A percentile compares a stretch with the other conserved stretches of the same genome.
phyloP scores from a whole-genome alignment of 2,113 vertebrate species.

The Bujurquina vittata region DNA sequence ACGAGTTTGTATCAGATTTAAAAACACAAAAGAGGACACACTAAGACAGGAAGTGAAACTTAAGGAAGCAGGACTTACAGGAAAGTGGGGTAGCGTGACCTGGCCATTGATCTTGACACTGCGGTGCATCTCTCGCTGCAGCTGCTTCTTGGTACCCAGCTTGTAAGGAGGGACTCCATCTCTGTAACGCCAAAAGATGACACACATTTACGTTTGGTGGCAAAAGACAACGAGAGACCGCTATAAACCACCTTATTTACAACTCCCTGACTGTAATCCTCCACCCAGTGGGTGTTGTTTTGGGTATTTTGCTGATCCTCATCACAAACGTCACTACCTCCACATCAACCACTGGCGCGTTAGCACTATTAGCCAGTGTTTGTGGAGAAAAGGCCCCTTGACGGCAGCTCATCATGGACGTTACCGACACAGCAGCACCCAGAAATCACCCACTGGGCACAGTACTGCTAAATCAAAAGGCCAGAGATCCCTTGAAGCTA shows the following conservation, averaged over 20 bases:
- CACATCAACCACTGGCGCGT: conserved; percentile 24
- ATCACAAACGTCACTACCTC: not conserved
- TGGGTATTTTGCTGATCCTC: not conserved
- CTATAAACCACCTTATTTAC: not conserved
- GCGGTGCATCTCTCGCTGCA: conserved; percentile 94
- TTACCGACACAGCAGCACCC: conserved; percentile 55
- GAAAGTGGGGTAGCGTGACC: conserved; percentile 96
- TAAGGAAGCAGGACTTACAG: conserved; percentile 86
- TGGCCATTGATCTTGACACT: conserved; percentile 96
- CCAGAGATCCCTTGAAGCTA: conserved; percentile 54
- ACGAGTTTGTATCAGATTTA: conserved; percentile 52
- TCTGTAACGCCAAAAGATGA: conserved; percentile 70
- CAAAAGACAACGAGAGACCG: not conserved
- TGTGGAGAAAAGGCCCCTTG: conserved; percentile 15
- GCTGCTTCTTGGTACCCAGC: conserved; percentile 92
- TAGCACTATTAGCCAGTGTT: conserved; percentile 50
- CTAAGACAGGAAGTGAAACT: conserved; percentile 70
- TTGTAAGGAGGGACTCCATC: conserved; percentile 95
- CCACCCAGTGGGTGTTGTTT: not conserved
- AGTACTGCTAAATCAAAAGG: conserved; percentile 68
- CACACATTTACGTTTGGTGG: not conserved
- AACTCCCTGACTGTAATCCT: not conserved
- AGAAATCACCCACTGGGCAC: conserved; percentile 50
- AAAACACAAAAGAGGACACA: conserved; percentile 26
- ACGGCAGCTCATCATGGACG: conserved; percentile 56